phyloP scores from a whole-genome alignment of 2,888 invertebrate genomes.

The Conistra vaccinii region DNA sequence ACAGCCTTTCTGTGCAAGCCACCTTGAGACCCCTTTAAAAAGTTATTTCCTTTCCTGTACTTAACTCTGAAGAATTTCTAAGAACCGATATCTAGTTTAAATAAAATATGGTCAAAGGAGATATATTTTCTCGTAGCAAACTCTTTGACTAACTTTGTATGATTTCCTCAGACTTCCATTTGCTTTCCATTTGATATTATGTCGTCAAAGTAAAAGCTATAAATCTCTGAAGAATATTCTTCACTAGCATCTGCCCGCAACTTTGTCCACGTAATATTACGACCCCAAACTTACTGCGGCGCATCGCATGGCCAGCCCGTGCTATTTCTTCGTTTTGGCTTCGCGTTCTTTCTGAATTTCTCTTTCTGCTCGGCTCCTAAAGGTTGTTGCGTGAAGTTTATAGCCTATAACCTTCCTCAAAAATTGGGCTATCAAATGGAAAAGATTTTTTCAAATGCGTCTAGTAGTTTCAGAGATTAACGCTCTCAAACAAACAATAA shows the following conservation, averaged over 20 bases:
- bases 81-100: slow-evolving; percentile 13
- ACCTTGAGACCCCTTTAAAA: background rate
- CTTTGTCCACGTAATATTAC: background rate
- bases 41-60: background rate
- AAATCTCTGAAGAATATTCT: slow-evolving; percentile 21
- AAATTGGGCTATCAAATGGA: too few relatives aligned
- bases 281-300: background rate
- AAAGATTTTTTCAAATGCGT: too few relatives aligned
- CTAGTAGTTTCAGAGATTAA: too few relatives aligned
- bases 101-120: slow-evolving; percentile 15
- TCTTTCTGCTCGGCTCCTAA: too few relatives aligned
- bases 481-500: too few relatives aligned
- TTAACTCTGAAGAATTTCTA: slow-evolving; percentile 1
- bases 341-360: too few relatives aligned
- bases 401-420: too few relatives aligned
- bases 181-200: slow-evolving; percentile 22
- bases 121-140: slow-evolving; percentile 45
- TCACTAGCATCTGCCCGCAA: background rate
- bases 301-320: background rate
- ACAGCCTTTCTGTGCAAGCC: background rate
- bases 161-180: slow-evolving; percentile 26
- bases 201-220: slow-evolving; percentile 24
- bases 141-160: slow-evolving; percentile 37
- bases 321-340: too few relatives aligned
- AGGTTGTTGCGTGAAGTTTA: too few relatives aligned